These are phyloP conservation scores for Rhagium mordax DNA, from an alignment of 2,888 invertebrate genomes.

Conservation along the genomic window DNA sequence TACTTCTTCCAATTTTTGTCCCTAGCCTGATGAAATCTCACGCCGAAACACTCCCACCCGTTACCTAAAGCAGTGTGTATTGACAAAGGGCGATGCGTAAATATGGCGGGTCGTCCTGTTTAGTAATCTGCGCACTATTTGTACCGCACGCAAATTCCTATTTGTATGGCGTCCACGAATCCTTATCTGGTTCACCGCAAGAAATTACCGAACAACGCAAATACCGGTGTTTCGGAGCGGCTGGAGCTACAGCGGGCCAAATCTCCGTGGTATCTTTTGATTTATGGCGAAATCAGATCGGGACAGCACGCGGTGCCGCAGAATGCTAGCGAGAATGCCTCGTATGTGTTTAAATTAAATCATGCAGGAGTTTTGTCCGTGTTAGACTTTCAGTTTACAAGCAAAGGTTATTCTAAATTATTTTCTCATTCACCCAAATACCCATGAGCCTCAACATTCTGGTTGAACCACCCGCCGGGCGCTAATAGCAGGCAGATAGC, in stretches of 20 bases:
- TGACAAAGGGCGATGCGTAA: too few relatives aligned
- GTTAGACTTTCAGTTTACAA: too few relatives aligned
- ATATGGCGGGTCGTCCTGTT: not conserved
- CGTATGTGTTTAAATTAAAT: not conserved
- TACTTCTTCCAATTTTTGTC: too few relatives aligned
- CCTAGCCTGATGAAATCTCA: too few relatives aligned
- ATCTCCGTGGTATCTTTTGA: conserved; percentile 22
- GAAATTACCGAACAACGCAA: conserved; percentile 26
- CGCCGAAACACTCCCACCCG: too few relatives aligned
- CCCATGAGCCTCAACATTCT: too few relatives aligned
- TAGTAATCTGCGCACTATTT: not conserved
- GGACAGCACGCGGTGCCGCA: conserved; percentile 7
- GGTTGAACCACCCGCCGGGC: too few relatives aligned
- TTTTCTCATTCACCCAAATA: too few relatives aligned
- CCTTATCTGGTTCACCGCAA: conserved; percentile 4
- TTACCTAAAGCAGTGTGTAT: too few relatives aligned
- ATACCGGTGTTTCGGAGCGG: conserved; percentile 12
- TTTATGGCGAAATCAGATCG: conserved; percentile 23
- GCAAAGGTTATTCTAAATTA: too few relatives aligned
- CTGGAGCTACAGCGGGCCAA: conserved; percentile 5
- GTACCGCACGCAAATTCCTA: not conserved
- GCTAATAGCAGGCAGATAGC: too few relatives aligned
- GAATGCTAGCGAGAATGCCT: not conserved
- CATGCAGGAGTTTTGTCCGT: not conserved
- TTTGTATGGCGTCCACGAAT: conserved; percentile 10